Conservation (phyloP, 2,113 vertebrate species). For the Trogon surrucura region DNA sequence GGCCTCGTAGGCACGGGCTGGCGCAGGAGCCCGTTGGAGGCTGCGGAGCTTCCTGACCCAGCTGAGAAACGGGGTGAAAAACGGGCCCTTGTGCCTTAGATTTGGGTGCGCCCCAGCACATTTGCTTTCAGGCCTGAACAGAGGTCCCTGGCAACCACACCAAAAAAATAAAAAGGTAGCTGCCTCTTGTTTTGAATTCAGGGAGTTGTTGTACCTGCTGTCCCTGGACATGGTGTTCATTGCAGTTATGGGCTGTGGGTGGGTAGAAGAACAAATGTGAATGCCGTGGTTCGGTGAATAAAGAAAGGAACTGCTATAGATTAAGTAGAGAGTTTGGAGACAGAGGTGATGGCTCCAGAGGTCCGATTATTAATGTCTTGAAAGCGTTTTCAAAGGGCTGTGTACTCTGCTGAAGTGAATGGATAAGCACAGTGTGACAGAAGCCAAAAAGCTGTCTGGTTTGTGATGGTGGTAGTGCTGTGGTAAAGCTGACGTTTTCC, state of each 20-base stretch:
- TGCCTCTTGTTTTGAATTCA: not conserved
- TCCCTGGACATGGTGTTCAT: not conserved
- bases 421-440: fast-evolving
- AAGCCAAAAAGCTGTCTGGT: not conserved
- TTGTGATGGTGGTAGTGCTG: not conserved
- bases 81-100: fast-evolving
- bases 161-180: too few species aligned
- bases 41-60: too few species aligned
- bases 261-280: not conserved
- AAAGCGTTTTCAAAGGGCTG: not conserved
- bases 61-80: not conserved
- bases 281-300: not conserved
- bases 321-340: not conserved
- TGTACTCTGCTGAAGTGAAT: not conserved
- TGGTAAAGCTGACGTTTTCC: not conserved
- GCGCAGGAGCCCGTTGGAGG: fast-evolving
- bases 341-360: fast-evolving
- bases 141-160: too few species aligned
- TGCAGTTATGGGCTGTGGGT: not conserved
- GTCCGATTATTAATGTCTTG: not conserved
- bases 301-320: not conserved
- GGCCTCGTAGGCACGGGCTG: fast-evolving
- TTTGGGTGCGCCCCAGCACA: fast-evolving
- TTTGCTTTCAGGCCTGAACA: not conserved
- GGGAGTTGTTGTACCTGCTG: not conserved